Base-by-base conservation (phyloP, 1,140 invertebrate genomes). In the Matsumurasca onukii region DNA sequence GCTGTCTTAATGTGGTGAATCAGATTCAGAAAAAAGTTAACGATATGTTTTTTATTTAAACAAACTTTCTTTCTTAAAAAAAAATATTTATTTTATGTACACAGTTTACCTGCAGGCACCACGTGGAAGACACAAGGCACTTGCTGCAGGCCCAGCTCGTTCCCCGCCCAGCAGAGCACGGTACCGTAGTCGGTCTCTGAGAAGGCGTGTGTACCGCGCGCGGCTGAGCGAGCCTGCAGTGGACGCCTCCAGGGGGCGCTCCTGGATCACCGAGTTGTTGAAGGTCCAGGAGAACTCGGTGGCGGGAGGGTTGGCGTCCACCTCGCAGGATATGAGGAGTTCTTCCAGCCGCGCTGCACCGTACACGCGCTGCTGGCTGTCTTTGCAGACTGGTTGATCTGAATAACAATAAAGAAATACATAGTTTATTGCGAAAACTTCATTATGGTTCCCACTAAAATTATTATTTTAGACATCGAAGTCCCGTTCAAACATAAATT, bases 251-350 rank as follows among this genome's bases (percentile, higher is more conserved):
- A 69, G 34, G 0, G 31, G 9, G 15, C 29, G 30, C 20, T 55
- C 57, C 1, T 24, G 39, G 49, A 82, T 80, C 1, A 82, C 81
- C 15, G 84, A 84, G 73, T 82, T 85, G 77, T 86, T 87, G 75
- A 86, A 86, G 67, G 79, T 81, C 86, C 86, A 87, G n/a, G 79
- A 78, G 74, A 85, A 87, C 59, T 79, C 76, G 51, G 81, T 74
- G 25, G 81, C 80, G 17, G 76, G 61, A 3, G 86, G 86, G 73
- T 86, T 84, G 13, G 85, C 81, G 68, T 86, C 83, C 20, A 87
- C 82, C 73, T 84, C 80, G 72, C 86, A 87, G 31, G 80, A 79
- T 30, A 87, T 80, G 51, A 79, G 78, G 3, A 85, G 79, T 27
- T 82, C 80, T 76, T 86, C 85, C 68, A 81, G 78, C 74, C 83